Base-by-base conservation (phyloP, 2,888 invertebrate genomes). In the Pheosia tremula region DNA sequence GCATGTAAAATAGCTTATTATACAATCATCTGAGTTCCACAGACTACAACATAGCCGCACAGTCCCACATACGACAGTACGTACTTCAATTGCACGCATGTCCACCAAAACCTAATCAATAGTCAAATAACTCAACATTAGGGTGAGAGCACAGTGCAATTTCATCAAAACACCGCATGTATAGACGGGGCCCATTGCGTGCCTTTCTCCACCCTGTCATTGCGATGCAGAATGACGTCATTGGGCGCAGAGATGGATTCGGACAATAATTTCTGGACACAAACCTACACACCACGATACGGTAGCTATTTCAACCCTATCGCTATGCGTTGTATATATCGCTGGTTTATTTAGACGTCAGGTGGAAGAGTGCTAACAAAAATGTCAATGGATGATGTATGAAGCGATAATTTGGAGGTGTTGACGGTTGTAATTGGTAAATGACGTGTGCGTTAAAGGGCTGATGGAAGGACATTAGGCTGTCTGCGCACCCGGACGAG, bases 401-500 rank as follows among this genome's bases (percentile, higher is more conserved):
- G 24, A 8, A 56, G 39, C 7, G 50, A 57, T 53, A 13, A 24
- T 13, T 5, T 5, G 36, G 8, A 24, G 65, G 66, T 57, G 63
- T 60, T 71, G 56, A 56, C 60, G 67, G 61, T 64, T 71, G 82
- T 86, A 89, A 90, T 91, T 88, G 90, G 84, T 84, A 87, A 88
- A 84, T 91, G 91, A 91, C 90, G 90, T 89, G 87, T 85, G 85
- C 89, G 90, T 93, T 92, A 91, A 90, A 86, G 87, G 78, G 79
- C 88, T 91, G 91, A 93, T 92, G 91, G 92, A 87, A 84, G 83
- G 84, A 90, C 92, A 93, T 93, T 93, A 93, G 88, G 86, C 87
- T 82, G 92, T 92, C 92, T 92, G 90, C 87, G 81, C 80, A 84
- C 82, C 79, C 79, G 80, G 79, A 78, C 80, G 80, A 78, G 79